Conservation (phyloP, 2,888 invertebrate species). For the Himalopsyche tibetana region DNA sequence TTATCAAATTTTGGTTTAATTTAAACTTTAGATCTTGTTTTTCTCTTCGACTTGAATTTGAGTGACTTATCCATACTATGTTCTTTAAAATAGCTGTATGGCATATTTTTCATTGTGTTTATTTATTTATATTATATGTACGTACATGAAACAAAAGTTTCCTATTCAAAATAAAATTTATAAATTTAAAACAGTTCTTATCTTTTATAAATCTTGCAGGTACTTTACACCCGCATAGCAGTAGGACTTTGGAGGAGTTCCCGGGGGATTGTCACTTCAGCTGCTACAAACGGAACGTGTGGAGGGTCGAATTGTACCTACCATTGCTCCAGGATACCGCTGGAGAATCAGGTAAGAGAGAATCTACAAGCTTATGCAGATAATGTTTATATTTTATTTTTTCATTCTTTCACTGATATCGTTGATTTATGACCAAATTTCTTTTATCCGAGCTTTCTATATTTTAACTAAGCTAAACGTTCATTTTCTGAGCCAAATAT, state of each 20-base stretch:
- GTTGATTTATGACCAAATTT: background rate
- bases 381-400: background rate
- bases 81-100: too few relatives aligned
- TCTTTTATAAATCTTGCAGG: constrained; percentile 70
- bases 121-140: too few relatives aligned
- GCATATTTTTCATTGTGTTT: too few relatives aligned
- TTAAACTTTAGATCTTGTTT: too few relatives aligned
- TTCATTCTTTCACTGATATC: background rate
- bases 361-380: background rate
- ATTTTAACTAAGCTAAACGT: background rate
- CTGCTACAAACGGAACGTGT: constrained; percentile 1
- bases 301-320: background rate
- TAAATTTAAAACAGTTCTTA: too few relatives aligned
- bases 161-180: too few relatives aligned
- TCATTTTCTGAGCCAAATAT: background rate
- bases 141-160: too few relatives aligned
- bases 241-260: constrained; percentile 89
- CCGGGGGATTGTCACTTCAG: constrained; percentile 73
- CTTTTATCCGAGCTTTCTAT: background rate
- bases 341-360: constrained; percentile 52
- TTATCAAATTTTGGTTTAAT: too few relatives aligned
- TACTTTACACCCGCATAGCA: constrained; percentile 90
- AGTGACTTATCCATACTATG: too few relatives aligned
- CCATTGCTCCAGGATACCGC: constrained; percentile 47
- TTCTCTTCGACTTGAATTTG: too few relatives aligned